Evolutionary conservation across 2,797 vertebrate species (phyloP).

Genomic region (Staurois parvus): DNA sequence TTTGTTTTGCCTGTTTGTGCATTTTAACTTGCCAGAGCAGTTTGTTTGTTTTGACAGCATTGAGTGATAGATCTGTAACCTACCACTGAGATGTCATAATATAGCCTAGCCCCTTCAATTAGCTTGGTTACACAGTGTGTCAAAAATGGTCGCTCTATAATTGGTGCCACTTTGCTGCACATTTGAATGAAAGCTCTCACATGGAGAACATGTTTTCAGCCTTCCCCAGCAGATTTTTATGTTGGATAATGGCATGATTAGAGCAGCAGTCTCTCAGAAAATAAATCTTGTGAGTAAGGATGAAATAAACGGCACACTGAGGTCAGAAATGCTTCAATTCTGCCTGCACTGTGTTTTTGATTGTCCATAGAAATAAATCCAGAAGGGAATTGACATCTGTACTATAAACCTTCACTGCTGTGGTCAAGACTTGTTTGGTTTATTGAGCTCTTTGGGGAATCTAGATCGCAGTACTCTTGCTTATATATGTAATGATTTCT

Average conservation of each 20-base stretch:
- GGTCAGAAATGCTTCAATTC: slow-evolving; percentile 53
- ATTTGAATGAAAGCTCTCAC: slow-evolving; percentile 62
- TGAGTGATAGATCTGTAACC: slow-evolving; percentile 46
- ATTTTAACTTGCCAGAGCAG: slow-evolving; percentile 63
- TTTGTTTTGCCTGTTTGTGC: slow-evolving; percentile 70
- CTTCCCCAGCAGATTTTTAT: slow-evolving; percentile 49
- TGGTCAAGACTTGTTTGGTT: not conserved
- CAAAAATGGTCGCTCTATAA: slow-evolving; percentile 58
- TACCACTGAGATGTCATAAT: slow-evolving; percentile 64
- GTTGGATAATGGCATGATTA: slow-evolving; percentile 59
- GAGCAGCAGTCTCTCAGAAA: slow-evolving; percentile 48
- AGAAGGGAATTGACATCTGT: fast-evolving
- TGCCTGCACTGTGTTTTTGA: slow-evolving; percentile 37
- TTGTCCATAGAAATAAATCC: not conserved
- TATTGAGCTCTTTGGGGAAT: slow-evolving; percentile 13
- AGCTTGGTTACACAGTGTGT: slow-evolving; percentile 36
- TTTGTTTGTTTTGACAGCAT: slow-evolving; percentile 75
- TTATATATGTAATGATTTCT: not conserved
- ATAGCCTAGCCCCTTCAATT: slow-evolving; percentile 67
- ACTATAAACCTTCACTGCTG: not conserved
- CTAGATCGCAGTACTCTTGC: slow-evolving; percentile 5
- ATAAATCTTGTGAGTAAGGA: slow-evolving; percentile 48
- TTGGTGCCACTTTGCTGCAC: slow-evolving; percentile 60
- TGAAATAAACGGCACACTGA: slow-evolving; percentile 56
- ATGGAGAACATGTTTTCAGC: slow-evolving; percentile 59